Evolutionary conservation across 2,797 vertebrate genomes (phyloP).

Genomic region (Liparis tanakae): DNA sequence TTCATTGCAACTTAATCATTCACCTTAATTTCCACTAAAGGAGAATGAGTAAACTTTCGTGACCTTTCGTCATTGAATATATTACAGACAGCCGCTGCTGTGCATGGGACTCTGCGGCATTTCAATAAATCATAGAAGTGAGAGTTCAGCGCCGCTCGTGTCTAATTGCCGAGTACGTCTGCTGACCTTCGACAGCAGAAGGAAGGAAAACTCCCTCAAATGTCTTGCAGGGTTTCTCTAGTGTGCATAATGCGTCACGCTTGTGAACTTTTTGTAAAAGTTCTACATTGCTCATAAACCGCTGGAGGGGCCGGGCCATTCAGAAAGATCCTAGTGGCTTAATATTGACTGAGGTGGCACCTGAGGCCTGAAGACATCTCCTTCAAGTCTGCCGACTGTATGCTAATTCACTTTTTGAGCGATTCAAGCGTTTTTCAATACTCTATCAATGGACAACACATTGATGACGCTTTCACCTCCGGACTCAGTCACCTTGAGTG

Average conservation of each 20-base stretch:
- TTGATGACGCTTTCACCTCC: conserved; percentile 4
- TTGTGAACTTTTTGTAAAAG: conserved; percentile 31
- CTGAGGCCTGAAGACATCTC: conserved; percentile 3
- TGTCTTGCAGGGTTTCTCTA: conserved; percentile 6
- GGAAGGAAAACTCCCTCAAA: conserved; percentile 2
- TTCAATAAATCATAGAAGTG: neutral
- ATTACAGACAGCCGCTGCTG: neutral
- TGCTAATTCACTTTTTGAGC: neutral
- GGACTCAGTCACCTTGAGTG: neutral
- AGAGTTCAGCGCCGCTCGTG: conserved; percentile 16
- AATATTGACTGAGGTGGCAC: neutral
- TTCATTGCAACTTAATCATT: conserved; percentile 18
- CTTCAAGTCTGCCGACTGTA: neutral
- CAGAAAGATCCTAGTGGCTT: conserved; percentile 24
- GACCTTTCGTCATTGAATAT: neutral
- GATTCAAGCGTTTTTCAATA: conserved; percentile 6
- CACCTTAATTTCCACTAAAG: neutral
- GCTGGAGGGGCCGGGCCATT: conserved; percentile 31
- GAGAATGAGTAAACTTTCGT: conserved; percentile 18
- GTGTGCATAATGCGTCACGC: conserved; percentile 23
- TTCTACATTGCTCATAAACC: conserved; percentile 59
- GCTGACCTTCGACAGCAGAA: conserved; percentile 51
- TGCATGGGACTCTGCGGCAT: neutral
- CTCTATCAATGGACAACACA: conserved; percentile 26
- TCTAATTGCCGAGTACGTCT: conserved; percentile 30